Base-by-base conservation (phyloP, 1,140 invertebrate genomes). In the Watersipora subatra region DNA sequence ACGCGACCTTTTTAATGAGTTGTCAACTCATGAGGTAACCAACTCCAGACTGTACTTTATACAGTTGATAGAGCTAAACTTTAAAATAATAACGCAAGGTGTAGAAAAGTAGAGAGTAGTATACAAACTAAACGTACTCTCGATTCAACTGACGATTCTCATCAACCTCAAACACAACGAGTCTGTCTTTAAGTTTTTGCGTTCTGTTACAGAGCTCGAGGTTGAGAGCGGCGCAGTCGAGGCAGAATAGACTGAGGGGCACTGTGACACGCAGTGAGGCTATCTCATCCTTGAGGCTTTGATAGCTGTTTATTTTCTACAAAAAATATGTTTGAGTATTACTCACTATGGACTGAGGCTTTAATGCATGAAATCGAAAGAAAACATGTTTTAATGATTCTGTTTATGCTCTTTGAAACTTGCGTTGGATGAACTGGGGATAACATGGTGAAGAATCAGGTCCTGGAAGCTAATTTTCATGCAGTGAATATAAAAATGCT, bases 111-210 rank as follows among this genome's bases (percentile, higher is more conserved):
- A 46, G 34, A 46, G 34, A 12, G 7, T 46, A 46, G 34, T n/a
- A 12, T 12, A 46, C 34, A 46, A 7, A 46, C 7, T 46, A 28
- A 28, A 72, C 82, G 83, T 80, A 87, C 84, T 84, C 81, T 74
- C 85, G 84, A 78, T 93, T 92, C 70, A 89, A 87, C 62, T 84
- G 84, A 67, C 86, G 82, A 73, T 91, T 88, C 68, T 88, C 84
- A n/a, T 83, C 79, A n/a, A 87, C 83, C 73, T 90, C 88, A 80
- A 87, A 86, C 69, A 87, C 82, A 28, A 91, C 86, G 65, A 93
- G 87, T 71, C 84, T 81, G 26, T 83, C 82, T 68, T 88, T 85
- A 22, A 92, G 83, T 19, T 84, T 81, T 65, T 86, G 77, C 3
- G 91, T 82, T 65, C 86, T 68, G 1, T 68, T 69, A 64, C 67